These are phyloP conservation scores for Holothuria leucospilota DNA, from an alignment of 53 echinoderm and acorn worm species.

Conservation along the genomic window DNA sequence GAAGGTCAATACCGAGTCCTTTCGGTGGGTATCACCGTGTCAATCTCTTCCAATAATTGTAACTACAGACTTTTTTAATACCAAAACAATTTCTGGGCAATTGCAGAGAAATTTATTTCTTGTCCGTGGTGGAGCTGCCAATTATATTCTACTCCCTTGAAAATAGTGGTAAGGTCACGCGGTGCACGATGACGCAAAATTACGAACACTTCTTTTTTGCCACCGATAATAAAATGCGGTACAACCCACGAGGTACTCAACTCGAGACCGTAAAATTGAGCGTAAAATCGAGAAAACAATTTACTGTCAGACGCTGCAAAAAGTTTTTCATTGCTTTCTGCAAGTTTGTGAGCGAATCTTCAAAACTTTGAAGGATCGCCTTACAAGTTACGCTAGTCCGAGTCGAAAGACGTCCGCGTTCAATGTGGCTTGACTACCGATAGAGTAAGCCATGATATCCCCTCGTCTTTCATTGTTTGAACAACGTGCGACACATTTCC, in stretches of 20 bases:
- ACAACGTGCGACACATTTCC: conserved; percentile 96
- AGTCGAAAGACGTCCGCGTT: conserved; percentile 37
- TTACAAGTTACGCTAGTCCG: conserved; percentile 16
- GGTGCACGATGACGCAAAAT: conserved; percentile 24
- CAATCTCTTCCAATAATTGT: conserved; percentile 33
- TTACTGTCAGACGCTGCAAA: too few species aligned
- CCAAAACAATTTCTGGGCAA: conserved; percentile 47
- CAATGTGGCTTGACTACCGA: conserved; percentile 43
- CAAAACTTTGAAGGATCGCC: too few species aligned
- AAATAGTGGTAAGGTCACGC: conserved; percentile 41
- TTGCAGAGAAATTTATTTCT: conserved; percentile 41
- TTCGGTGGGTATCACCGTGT: background rate
- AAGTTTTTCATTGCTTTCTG: too few species aligned
- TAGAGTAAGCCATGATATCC: conserved; percentile 12
- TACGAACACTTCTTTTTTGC: background rate
- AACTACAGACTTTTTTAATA: conserved; percentile 37
- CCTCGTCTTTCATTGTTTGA: conserved; percentile 74
- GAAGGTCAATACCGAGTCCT: background rate
- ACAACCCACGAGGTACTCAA: conserved; percentile 19
- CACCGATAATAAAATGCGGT: conserved; percentile 7
- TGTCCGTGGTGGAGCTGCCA: conserved; percentile 31
- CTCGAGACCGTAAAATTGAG: background rate
- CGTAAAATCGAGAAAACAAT: too few species aligned
- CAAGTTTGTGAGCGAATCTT: too few species aligned
- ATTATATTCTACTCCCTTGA: conserved; percentile 33